Base-by-base conservation (phyloP, 2,113 vertebrate species). In the Thunnus thynnus region DNA sequence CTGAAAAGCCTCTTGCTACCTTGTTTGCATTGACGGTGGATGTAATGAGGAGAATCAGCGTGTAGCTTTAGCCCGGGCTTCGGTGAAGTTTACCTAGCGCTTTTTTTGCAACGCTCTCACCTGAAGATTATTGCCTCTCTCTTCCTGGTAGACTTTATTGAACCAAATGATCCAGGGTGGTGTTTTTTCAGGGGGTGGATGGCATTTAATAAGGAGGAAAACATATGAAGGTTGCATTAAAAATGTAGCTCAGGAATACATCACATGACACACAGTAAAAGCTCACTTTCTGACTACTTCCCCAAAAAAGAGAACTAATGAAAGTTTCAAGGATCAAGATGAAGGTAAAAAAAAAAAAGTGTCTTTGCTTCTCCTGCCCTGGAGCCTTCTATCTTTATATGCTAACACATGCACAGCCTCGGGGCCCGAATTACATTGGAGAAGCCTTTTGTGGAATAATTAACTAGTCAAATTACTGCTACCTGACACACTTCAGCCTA, bases 341-440 rank as follows among this genome's bases (percentile, higher is more conserved):
- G 17, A 70, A 55, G n/a, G 17, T 70, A 17, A 13, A 60, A 47
- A 67, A 22, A 32, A n/a, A 58, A 46, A 36, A 36, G 41, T 30
- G 62, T n/a, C 27, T 56, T 78, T 72, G 32, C 36, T 27, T 65
- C n/a, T 50, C 46, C 13, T 80, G 85, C 77, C 74, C 77, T n/a
- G 81, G 16, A 84, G 85, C 81, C 51, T 77, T 25, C 48, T 54
- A 32, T 80, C 51, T 85, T 88, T 85, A 56, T 85, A 76, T 85
- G 83, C 86, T 65, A 85, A 85, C 72, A 83, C 69, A 77, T 56
- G 67, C 79, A 65, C 22, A 44, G 79, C 76, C 83, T 71, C 32
- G 0, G 57, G 76, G 58, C 80, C 57, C 36, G 56, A 76, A 51
- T 68, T 72, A 46, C 57, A 65, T 20, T 62, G 65, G 48, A 81